phyloP scores from a whole-genome alignment of 1,140 invertebrate genomes.

The Ptiloglossa arizonensis region DNA sequence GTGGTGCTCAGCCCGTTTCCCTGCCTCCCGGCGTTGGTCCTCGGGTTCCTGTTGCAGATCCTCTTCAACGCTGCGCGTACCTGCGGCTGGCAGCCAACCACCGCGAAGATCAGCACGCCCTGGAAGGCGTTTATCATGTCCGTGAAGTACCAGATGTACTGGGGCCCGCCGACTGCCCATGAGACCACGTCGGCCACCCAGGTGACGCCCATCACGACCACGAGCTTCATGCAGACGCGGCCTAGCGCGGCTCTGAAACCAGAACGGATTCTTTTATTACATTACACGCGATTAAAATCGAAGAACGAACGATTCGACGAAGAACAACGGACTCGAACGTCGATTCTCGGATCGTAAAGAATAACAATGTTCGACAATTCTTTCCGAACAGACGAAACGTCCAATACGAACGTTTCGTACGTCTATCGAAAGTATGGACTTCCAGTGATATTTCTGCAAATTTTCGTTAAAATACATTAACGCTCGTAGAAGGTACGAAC shows the following conservation, averaged over 20 bases:
- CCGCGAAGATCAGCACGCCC: slow-evolving; percentile 94
- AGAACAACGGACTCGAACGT: too few relatives aligned
- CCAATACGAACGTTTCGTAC: too few relatives aligned
- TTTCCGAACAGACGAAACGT: too few relatives aligned
- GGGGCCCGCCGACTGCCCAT: slow-evolving; percentile 87
- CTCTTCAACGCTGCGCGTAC: slow-evolving; percentile 87
- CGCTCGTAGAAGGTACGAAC: too few relatives aligned
- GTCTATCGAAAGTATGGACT: too few relatives aligned
- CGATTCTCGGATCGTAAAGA: too few relatives aligned
- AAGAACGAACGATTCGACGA: neutral
- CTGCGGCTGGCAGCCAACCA: slow-evolving; percentile 93
- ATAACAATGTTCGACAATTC: too few relatives aligned
- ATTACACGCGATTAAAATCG: too few relatives aligned
- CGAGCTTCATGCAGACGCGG: slow-evolving; percentile 90
- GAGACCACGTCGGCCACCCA: slow-evolving; percentile 92
- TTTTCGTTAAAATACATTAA: too few relatives aligned
- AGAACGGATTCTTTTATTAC: neutral
- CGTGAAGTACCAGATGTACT: slow-evolving; percentile 90
- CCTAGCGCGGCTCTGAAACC: slow-evolving; percentile 87
- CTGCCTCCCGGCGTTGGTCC: slow-evolving; percentile 80
- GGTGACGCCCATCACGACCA: slow-evolving; percentile 92
- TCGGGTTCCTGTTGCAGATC: slow-evolving; percentile 84
- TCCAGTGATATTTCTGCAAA: too few relatives aligned
- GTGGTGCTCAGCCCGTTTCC: slow-evolving; percentile 83
- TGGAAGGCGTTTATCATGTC: slow-evolving; percentile 92